Conservation (phyloP, 2,888 invertebrate genomes). For the Belgica antarctica region DNA sequence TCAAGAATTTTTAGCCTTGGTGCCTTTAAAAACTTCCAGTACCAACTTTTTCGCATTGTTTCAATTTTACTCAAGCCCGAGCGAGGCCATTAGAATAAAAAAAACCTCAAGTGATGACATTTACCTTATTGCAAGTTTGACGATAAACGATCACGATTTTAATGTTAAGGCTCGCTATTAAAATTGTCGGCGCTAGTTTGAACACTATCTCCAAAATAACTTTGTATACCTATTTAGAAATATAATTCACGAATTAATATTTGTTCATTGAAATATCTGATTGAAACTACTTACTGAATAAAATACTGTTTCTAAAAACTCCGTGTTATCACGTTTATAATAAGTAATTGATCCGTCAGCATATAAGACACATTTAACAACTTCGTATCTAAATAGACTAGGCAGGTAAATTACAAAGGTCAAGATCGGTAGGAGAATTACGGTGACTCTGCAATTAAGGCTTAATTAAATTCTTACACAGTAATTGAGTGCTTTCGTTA, state of each 20-base stretch:
- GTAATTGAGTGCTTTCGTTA: no score
- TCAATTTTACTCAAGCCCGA: no score
- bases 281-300: slow-evolving; percentile 57
- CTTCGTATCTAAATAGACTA: slow-evolving; percentile 63
- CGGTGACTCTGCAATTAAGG: slow-evolving; percentile 56
- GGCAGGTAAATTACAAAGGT: slow-evolving; percentile 69
- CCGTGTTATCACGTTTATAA: slow-evolving; percentile 58
- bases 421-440: slow-evolving; percentile 62
- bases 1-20: no score
- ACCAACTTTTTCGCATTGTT: no score
- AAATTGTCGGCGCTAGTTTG: slow-evolving; percentile 66
- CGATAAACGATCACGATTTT: slow-evolving; percentile 67
- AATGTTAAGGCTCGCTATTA: slow-evolving; percentile 65
- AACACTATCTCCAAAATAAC: slow-evolving; percentile 64
- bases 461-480: not conserved
- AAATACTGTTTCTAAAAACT: slow-evolving; percentile 57
- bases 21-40: no score
- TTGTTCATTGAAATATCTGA: not conserved
- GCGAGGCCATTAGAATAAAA: no score
- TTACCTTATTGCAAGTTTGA: slow-evolving; percentile 63
- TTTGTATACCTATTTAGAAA: slow-evolving; percentile 60
- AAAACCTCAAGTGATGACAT: no score
- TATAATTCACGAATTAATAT: not conserved
- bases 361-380: slow-evolving; percentile 57
- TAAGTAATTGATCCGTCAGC: slow-evolving; percentile 60